These are phyloP conservation scores for Procambarus clarkii DNA, from an alignment of 1,140 invertebrate species.

Conservation along the genomic window DNA sequence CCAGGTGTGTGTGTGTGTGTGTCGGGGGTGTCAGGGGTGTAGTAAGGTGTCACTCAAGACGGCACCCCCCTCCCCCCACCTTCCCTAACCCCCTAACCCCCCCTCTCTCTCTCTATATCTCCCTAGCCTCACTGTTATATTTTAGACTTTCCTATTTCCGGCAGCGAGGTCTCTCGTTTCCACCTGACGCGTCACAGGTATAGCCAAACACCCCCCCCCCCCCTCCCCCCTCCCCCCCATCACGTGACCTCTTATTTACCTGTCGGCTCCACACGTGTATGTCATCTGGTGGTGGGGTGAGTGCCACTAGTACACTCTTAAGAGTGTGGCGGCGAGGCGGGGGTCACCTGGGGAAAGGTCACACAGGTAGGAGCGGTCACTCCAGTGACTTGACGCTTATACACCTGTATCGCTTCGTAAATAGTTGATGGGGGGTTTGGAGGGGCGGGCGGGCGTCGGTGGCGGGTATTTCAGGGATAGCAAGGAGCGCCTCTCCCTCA, in stretches of 20 bases:
- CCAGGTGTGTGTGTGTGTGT: too few relatives aligned
- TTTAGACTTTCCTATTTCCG: slow-evolving; percentile 36
- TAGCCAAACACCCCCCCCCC: background rate
- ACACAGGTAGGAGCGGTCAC: background rate
- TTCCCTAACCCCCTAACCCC: too few relatives aligned
- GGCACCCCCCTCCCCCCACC: too few relatives aligned
- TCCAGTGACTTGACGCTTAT: background rate
- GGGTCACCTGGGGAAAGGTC: background rate
- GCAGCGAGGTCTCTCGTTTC: background rate
- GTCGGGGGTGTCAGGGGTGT: background rate
- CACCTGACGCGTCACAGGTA: background rate
- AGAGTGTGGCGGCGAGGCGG: background rate
- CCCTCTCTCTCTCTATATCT: too few relatives aligned
- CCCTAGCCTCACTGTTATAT: slow-evolving; percentile 20
- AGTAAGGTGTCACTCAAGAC: slow-evolving; percentile 19
- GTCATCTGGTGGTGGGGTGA: background rate
- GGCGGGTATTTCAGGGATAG: slow-evolving; percentile 34
- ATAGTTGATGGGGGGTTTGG: slow-evolving; percentile 22
- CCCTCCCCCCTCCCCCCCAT: background rate
- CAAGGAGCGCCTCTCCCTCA: background rate
- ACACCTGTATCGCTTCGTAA: slow-evolving; percentile 23
- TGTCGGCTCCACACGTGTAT: background rate
- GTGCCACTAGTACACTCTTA: background rate
- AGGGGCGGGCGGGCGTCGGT: background rate
- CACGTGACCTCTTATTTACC: background rate